Evolutionary conservation across 2,888 invertebrate species (phyloP).

Genomic region (Eupithecia vulgata): DNA sequence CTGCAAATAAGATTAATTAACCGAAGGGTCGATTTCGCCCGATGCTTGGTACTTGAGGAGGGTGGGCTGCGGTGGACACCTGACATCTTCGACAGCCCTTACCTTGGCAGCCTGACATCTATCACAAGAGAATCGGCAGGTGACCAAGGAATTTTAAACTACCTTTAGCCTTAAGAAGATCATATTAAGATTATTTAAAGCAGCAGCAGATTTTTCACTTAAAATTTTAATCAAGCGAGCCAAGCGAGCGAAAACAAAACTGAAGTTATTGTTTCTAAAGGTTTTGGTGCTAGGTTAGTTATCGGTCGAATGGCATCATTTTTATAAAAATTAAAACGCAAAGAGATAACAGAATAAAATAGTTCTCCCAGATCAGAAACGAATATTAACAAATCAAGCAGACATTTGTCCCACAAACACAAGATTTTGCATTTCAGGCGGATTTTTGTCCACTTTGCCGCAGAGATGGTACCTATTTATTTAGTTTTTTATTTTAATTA

Average conservation of each 20-base stretch:
- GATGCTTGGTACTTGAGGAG: constrained; percentile 52
- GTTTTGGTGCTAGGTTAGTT: not conserved
- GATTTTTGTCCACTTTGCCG: too few relatives aligned
- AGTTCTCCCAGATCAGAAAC: not conserved
- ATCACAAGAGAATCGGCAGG: constrained; percentile 9
- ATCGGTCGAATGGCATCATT: too few relatives aligned
- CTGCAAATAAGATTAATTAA: constrained; percentile 54
- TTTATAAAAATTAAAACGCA: too few relatives aligned
- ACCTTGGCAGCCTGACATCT: constrained; percentile 59
- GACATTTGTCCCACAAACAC: too few relatives aligned
- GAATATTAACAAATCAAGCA: not conserved
- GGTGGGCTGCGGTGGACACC: constrained; percentile 63
- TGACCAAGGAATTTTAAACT: not conserved
- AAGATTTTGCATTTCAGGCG: too few relatives aligned
- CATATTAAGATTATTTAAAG: not conserved
- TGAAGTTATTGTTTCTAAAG: not conserved
- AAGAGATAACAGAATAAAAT: too few relatives aligned
- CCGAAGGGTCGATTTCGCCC: constrained; percentile 34
- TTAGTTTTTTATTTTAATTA: too few relatives aligned
- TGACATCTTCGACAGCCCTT: constrained; percentile 76
- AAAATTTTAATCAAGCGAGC: not conserved
- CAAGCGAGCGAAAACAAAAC: not conserved
- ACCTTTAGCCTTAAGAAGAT: not conserved
- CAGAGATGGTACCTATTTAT: too few relatives aligned
- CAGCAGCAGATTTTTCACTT: too few relatives aligned